These are phyloP conservation scores for Sipha maydis DNA, from an alignment of 2,888 invertebrate species.

Conservation along the genomic window DNA sequence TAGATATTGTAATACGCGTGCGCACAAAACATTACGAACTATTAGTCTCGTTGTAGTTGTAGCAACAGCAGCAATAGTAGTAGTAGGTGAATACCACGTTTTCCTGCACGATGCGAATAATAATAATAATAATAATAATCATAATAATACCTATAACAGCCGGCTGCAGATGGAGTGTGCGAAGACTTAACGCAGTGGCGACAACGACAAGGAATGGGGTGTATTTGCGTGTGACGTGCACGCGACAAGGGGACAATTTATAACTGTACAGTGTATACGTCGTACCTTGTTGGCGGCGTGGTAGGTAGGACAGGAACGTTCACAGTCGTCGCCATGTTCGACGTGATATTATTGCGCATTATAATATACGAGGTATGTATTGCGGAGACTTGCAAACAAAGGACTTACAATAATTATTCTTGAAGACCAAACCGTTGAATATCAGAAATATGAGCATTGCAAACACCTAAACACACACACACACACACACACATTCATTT, in stretches of 20 bases:
- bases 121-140: no score
- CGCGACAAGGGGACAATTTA: background rate
- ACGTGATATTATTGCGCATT: background rate
- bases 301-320: background rate
- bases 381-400: background rate
- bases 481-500: background rate
- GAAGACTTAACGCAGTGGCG: background rate
- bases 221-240: background rate
- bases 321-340: background rate
- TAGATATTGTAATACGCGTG: background rate
- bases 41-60: background rate
- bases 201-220: background rate
- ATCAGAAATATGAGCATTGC: constrained; percentile 10
- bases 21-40: background rate
- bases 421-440: background rate
- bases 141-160: background rate
- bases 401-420: constrained; percentile 33
- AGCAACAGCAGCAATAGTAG: no score
- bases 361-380: background rate
- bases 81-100: no score
- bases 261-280: background rate
- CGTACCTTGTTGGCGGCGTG: background rate
- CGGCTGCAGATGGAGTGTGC: background rate
- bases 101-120: background rate
- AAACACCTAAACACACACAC: background rate